Evolutionary conservation across 2,888 invertebrate genomes (phyloP), one percentile per base, ranked within the genome.

Genomic region (Macrosoma leucophasiata): DNA sequence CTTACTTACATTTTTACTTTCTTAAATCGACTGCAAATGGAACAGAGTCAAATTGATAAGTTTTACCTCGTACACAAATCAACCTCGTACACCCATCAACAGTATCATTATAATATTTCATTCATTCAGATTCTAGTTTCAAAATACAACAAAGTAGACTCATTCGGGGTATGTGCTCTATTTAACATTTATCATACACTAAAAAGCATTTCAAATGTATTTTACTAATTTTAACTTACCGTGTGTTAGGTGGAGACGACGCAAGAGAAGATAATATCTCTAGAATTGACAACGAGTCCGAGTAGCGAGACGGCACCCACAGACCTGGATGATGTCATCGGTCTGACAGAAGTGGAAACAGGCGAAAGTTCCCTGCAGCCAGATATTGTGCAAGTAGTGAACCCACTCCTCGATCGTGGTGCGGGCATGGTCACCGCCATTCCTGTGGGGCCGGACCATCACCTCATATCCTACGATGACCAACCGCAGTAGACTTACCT

Each of bases 251-350:
- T 95, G 72, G 95, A 95, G 87, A 95, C 95, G 42, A 91, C 94
- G 45, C 92, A 93, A 78, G 94, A 95, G 81, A 95, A 94, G 84
- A 95, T 95, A 55, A 93, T 95, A 77, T 94, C 95, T 36, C 79
- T 95, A 75, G 95, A 95, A 78, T 78, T 95, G 65, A 91, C 91
- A 42, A 89, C 87, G 66, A 84, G 88, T 76, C 82, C 89, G 50
- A 66, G 87, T 54, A 88, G 88, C 38, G 88, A 88, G 53, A 86
- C 87, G 13, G 86, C 88, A 36, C 77, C 86, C 20, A 52, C 77
- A 36, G 58, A 78, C 44, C 46, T 85, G 41, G 70, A 72, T 43
- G 66, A 73, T 54, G 52, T 38, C 13, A 60, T 75, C 43, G 68
- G 71, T 56, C 44, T 75, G 49, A 64, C 72, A 66, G 59, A 88